A percentile compares a stretch with the other conserved stretches of the same genome.
phyloP scores from a whole-genome alignment of 2,888 invertebrate genomes.

The Rapana venosa region DNA sequence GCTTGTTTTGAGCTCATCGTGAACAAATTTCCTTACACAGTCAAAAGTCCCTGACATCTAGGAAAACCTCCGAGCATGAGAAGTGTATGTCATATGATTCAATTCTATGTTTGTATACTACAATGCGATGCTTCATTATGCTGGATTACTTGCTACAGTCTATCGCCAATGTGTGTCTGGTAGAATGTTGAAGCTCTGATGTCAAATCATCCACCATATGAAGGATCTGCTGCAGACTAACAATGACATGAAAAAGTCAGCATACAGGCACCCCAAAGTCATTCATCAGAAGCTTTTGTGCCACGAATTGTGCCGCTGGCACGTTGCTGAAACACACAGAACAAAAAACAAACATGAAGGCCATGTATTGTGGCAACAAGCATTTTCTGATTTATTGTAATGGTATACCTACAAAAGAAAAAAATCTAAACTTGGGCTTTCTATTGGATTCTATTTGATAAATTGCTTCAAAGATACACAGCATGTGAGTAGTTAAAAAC shows the following conservation, averaged over 20 bases:
- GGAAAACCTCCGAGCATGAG: no score
- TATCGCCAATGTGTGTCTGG: background rate
- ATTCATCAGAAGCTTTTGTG: conserved; percentile 51
- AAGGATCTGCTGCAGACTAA: conserved; percentile 23
- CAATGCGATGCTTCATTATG: background rate
- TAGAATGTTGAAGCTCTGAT: background rate
- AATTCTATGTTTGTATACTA: background rate
- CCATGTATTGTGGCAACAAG: background rate
- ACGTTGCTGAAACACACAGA: conserved; percentile 49
- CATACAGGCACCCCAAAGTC: conserved; percentile 39
- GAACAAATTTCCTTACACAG: no score
- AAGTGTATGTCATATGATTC: background rate
- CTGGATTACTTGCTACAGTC: background rate
- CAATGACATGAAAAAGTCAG: conserved; percentile 1
- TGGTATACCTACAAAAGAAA: no score
- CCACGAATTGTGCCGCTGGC: conserved; percentile 51
- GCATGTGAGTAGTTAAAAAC: no score
- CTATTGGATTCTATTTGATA: no score
- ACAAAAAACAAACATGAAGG: background rate
- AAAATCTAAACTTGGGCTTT: no score
- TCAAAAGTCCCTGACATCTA: no score
- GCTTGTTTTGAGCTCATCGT: no score
- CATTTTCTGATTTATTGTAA: no score
- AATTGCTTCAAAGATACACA: no score
- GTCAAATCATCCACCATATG: background rate